These are phyloP conservation scores for Labroides dimidiatus DNA, from an alignment of 2,797 vertebrate species.

Conservation along the genomic window DNA sequence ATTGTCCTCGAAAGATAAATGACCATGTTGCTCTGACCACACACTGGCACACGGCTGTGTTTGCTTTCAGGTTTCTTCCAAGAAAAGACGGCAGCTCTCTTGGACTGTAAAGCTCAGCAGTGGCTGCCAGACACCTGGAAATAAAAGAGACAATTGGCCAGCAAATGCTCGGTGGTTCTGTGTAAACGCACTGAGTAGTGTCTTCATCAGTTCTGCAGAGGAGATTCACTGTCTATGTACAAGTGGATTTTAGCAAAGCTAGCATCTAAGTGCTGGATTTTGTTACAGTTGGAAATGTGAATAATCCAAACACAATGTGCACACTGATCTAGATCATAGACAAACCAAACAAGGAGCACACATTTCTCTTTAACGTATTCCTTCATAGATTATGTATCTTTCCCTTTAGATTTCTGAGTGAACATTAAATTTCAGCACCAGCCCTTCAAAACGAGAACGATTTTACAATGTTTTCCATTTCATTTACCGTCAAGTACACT, in stretches of 20 bases:
- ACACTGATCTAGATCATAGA: neutral
- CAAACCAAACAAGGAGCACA: slow-evolving; percentile 6
- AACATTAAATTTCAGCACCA: slow-evolving; percentile 31
- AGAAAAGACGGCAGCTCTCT: slow-evolving; percentile 54
- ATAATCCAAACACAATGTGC: neutral
- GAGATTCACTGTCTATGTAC: neutral
- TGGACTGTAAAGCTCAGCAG: slow-evolving; percentile 55
- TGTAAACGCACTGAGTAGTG: slow-evolving; percentile 40
- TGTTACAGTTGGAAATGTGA: slow-evolving; percentile 6
- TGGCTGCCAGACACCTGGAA: slow-evolving; percentile 49
- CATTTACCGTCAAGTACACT: slow-evolving; percentile 50
- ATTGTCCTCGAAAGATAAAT: slow-evolving; percentile 54
- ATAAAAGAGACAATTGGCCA: slow-evolving; percentile 64
- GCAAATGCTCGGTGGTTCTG: slow-evolving; percentile 49
- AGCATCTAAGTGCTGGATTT: slow-evolving; percentile 12
- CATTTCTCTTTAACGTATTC: neutral
- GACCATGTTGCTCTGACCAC: slow-evolving; percentile 28
- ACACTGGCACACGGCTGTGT: slow-evolving; percentile 36
- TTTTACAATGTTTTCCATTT: slow-evolving; percentile 53
- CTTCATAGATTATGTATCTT: slow-evolving; percentile 1
- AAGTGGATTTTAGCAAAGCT: slow-evolving; percentile 13
- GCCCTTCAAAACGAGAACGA: slow-evolving; percentile 29
- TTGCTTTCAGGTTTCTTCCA: slow-evolving; percentile 59
- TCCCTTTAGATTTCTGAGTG: slow-evolving; percentile 25
- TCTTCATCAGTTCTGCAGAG: slow-evolving; percentile 47